Conservation (phyloP, 2,113 vertebrate species). For the Nothobranchius furzeri region DNA sequence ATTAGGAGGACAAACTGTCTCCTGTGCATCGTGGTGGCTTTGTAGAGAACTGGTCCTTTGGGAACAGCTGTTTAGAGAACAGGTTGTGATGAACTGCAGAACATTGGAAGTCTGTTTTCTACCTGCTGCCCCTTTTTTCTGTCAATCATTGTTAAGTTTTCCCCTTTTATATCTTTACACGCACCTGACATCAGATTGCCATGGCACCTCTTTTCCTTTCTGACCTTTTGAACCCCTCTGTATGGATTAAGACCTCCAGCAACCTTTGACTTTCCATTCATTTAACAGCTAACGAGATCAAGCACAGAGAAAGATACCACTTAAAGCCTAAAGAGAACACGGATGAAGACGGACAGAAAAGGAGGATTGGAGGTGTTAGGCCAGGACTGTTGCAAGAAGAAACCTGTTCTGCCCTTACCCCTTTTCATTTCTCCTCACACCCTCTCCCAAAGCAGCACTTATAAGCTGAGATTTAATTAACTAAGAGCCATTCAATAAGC, state of each 20-base stretch:
- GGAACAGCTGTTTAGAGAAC: slow-evolving; percentile 54
- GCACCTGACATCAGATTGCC: neutral
- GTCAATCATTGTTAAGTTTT: neutral
- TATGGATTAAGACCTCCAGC: slow-evolving; percentile 26
- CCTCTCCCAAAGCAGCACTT: slow-evolving; percentile 68
- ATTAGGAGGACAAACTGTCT: slow-evolving; percentile 63
- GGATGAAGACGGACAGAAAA: slow-evolving; percentile 24
- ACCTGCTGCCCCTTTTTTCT: slow-evolving; percentile 27
- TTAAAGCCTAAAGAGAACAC: slow-evolving; percentile 16
- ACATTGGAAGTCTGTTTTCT: slow-evolving; percentile 21
- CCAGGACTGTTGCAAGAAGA: slow-evolving; percentile 46
- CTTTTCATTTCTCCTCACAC: slow-evolving; percentile 29
- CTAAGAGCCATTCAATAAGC: slow-evolving; percentile 48
- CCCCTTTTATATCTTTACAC: neutral
- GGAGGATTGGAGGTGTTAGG: slow-evolving; percentile 40
- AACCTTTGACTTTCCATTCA: slow-evolving; percentile 69
- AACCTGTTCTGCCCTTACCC: slow-evolving; percentile 51
- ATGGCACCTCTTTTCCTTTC: neutral
- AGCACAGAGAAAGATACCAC: slow-evolving; percentile 43
- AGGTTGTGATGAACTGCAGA: slow-evolving; percentile 57
- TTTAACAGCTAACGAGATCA: slow-evolving; percentile 62
- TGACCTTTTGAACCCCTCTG: slow-evolving; percentile 23
- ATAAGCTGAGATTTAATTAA: slow-evolving; percentile 74
- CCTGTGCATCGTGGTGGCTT: slow-evolving; percentile 49
- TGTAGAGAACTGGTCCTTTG: slow-evolving; percentile 43